Conservation (phyloP, 37 sponge, comb jelly and placozoan species). For the Axinella damicornis region DNA sequence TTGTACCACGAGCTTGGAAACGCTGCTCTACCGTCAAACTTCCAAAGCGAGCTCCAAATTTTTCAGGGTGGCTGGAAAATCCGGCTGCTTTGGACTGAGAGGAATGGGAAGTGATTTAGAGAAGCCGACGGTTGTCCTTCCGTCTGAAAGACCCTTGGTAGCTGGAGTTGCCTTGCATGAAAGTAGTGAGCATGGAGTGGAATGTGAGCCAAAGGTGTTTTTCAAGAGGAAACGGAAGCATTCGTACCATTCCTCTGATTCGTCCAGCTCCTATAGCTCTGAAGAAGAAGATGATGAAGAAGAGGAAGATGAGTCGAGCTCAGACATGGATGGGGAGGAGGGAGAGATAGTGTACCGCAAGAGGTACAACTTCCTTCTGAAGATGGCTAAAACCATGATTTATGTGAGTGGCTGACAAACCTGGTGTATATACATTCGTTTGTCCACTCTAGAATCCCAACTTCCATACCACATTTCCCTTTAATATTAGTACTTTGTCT, state of each 20-base stretch:
- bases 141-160: background rate
- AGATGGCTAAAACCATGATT: conserved; percentile 64
- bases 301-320: background rate
- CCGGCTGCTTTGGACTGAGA: conserved; percentile 64
- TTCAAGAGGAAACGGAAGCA: conserved; percentile 4
- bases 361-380: conserved; percentile 48
- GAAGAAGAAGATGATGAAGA: background rate
- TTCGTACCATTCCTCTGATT: background rate
- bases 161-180: background rate
- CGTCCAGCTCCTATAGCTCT: too few relatives aligned
- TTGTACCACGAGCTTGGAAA: conserved; percentile 75
- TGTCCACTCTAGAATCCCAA: too few relatives aligned
- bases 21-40: conserved; percentile 70
- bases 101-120: background rate
- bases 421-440: too few relatives aligned
- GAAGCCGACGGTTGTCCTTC: background rate
- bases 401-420: conserved; percentile 51
- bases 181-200: background rate
- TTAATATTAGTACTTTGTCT: too few relatives aligned
- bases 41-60: conserved; percentile 59
- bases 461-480: too few relatives aligned
- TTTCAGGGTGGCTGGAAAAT: conserved; percentile 60
- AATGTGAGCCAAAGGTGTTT: conserved; percentile 1
- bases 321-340: conserved; percentile 17
- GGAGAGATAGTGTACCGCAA: conserved; percentile 42